These are phyloP conservation scores for Aphodius sticticus DNA, from an alignment of 2,888 invertebrate genomes.

Conservation along the genomic window DNA sequence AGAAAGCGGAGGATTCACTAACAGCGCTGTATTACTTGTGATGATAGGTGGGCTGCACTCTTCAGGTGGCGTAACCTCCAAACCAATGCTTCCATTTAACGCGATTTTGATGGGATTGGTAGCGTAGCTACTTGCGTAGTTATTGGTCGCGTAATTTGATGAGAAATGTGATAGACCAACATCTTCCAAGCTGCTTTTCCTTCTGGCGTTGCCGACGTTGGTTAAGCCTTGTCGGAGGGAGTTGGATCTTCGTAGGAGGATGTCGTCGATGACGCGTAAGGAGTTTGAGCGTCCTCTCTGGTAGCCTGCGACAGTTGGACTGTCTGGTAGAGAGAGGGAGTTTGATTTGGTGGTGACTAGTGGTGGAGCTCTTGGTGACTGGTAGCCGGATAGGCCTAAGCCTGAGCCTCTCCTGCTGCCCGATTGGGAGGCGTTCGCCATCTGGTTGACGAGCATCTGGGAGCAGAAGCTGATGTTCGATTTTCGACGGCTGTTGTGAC, in stretches of 20 bases:
- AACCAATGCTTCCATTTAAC: conserved; percentile 84
- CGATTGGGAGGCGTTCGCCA: conserved; percentile 61
- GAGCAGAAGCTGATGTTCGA: conserved; percentile 92
- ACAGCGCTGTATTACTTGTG: conserved; percentile 64
- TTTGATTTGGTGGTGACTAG: conserved; percentile 86
- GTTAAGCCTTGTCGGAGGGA: conserved; percentile 84
- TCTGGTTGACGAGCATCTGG: conserved; percentile 74
- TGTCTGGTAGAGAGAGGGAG: conserved; percentile 88
- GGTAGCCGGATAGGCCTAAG: conserved; percentile 70
- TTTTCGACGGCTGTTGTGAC: conserved; percentile 89
- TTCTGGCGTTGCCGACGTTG: conserved; percentile 67
- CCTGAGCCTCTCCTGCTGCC: conserved; percentile 76
- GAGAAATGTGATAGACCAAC: conserved; percentile 85
- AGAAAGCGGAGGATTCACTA: conserved; percentile 61
- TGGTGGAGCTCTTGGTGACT: conserved; percentile 75
- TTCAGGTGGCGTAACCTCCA: conserved; percentile 72
- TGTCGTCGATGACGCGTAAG: conserved; percentile 85
- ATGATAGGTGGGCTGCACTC: conserved; percentile 65
- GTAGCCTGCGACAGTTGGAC: conserved; percentile 82
- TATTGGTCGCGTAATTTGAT: conserved; percentile 52
- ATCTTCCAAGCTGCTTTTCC: conserved; percentile 87
- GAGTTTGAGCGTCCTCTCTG: conserved; percentile 87
- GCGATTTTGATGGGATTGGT: conserved; percentile 84
- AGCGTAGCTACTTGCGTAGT: conserved; percentile 67
- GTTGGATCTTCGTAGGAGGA: conserved; percentile 81